Base-by-base conservation (phyloP, 2,888 invertebrate species). In the Eupithecia dodoneata region DNA sequence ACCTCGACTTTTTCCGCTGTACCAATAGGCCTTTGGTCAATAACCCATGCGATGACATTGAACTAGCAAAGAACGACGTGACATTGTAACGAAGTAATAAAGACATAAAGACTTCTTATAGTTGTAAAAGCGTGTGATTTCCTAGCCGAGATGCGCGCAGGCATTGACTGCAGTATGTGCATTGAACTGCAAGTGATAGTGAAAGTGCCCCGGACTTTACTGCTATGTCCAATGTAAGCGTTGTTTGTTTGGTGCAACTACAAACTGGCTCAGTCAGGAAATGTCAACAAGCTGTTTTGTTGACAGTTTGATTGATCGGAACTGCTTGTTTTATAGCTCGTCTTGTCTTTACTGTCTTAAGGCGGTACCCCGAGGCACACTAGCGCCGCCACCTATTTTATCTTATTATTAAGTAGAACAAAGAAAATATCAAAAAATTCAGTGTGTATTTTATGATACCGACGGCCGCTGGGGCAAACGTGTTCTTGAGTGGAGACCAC, bases 161-260 rank as follows among this genome's bases (percentile, higher is more conserved):
- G 74, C 79, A 73, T 75, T 79, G 79, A 76, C 76, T 79, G 78
- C 77, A 72, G 6, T 66, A 74, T 84, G 84, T 83, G 83, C 83
- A 83, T 78, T 84, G 84, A 83, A 83, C 83, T 82, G 81, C 52
- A 74, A 74, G 74, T 77, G 81, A 80, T 76, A 82, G 82, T 82
- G 82, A 82, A 82, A 82, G 82, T 81, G 75, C 12, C 74, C 74
- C 77, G 78, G 78, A 78, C 78, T 81, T 74, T 45, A 78, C 59
- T 76, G 76, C 71, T 76, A 55, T 76, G 74, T 76, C 10, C 44
- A 6, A 66, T 66, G 15, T 9, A 45, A 70, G 15, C 66, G 41
- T 15, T 66, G 45, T 47, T n/a, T n/a, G n/a, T n/a, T n/a, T 6
- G 12, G 12, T 70, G 9, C 4, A 63, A 70, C 70, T 70, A 10